Conservation (phyloP, 2,888 invertebrate genomes). For the Apodemia mormo region DNA sequence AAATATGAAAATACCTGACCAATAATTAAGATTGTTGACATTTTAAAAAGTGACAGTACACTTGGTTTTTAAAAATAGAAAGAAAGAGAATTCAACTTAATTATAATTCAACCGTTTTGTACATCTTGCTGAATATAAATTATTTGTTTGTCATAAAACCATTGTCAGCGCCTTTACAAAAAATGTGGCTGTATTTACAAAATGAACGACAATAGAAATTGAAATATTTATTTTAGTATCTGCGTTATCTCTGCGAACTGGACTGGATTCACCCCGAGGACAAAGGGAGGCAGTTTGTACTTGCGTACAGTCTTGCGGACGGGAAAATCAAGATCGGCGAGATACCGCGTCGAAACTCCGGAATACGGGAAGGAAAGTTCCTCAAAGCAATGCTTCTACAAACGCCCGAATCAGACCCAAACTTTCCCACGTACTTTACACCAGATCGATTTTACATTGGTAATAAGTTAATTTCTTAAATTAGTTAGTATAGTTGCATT, state of each 20-base stretch:
- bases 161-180: neutral
- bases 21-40: too few species aligned
- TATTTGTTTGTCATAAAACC: neutral
- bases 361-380: slow-evolving; percentile 89
- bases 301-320: slow-evolving; percentile 89
- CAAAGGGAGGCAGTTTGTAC: slow-evolving; percentile 86
- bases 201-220: slow-evolving; percentile 4
- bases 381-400: slow-evolving; percentile 84
- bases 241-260: slow-evolving; percentile 89
- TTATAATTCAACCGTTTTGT: neutral
- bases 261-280: slow-evolving; percentile 91
- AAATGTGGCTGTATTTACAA: neutral
- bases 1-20: too few species aligned
- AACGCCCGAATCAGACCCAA: slow-evolving; percentile 85
- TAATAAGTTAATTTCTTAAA: slow-evolving; percentile 45
- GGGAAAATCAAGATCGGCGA: slow-evolving; percentile 89
- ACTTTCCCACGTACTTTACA: slow-evolving; percentile 88
- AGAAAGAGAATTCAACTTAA: neutral
- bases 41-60: too few species aligned
- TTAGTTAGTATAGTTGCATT: too few species aligned
- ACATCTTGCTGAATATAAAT: neutral
- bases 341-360: slow-evolving; percentile 87
- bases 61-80: too few species aligned
- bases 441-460: slow-evolving; percentile 91
- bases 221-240: slow-evolving; percentile 56